Evolutionary conservation across 1,140 invertebrate species (phyloP).

Genomic region (Pseudomyrmex flavicornis): DNA sequence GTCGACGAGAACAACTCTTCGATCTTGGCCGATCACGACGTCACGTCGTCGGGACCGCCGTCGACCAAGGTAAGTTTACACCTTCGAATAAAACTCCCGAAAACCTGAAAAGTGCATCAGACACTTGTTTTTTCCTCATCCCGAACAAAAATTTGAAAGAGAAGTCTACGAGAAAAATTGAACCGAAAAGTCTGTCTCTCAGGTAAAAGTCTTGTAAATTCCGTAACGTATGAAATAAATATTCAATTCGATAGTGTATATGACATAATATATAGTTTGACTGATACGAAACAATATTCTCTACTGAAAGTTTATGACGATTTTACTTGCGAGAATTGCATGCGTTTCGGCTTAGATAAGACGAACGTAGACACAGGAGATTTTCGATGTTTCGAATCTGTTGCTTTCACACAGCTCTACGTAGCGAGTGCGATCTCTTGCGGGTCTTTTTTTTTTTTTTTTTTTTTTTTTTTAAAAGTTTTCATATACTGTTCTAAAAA

Average conservation of each 20-base stretch:
- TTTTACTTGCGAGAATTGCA: conserved; percentile 68
- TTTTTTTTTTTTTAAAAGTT: conserved; percentile 14
- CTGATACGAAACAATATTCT: conserved; percentile 28
- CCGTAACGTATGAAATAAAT: conserved; percentile 28
- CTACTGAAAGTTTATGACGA: conserved; percentile 37
- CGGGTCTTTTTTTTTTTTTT: neutral
- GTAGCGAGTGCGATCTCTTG: conserved; percentile 22
- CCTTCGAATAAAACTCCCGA: neutral
- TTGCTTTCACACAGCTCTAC: conserved; percentile 50
- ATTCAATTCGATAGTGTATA: conserved; percentile 13
- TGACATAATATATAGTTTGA: conserved; percentile 21
- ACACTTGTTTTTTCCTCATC: conserved; percentile 21
- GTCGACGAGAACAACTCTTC: conserved; percentile 95
- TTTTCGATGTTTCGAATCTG: conserved; percentile 24
- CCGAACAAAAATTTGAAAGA: conserved; percentile 60
- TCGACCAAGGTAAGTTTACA: conserved; percentile 91
- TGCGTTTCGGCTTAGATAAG: conserved; percentile 50
- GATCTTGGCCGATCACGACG: conserved; percentile 91
- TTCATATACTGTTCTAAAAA: conserved; percentile 21
- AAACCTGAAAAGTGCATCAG: conserved; percentile 23
- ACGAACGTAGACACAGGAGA: conserved; percentile 37
- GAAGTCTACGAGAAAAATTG: conserved; percentile 66
- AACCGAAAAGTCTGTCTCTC: conserved; percentile 64
- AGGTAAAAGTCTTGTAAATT: conserved; percentile 69
- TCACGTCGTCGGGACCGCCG: conserved; percentile 89